Base-by-base conservation (phyloP, 2,797 vertebrate species). In the Eospalax fontanierii region DNA sequence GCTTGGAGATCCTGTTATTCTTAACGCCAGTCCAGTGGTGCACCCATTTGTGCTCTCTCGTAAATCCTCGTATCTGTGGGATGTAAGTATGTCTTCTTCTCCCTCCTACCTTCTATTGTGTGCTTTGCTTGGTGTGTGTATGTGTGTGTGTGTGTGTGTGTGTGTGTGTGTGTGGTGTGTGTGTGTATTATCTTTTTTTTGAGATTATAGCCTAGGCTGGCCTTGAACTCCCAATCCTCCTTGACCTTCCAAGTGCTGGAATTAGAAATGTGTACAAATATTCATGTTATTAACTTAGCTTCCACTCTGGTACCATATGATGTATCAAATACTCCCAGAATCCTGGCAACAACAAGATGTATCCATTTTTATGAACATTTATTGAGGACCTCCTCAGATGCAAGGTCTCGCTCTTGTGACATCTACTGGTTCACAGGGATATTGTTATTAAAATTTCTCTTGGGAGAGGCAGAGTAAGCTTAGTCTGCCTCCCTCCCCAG, bases 41-140 rank as follows among this genome's bases (percentile, higher is more conserved):
- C 96, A 97, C 54, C 97, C 95, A 0, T 98, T 98, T 85, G 68
- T 87, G 35, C 88, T 98, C 33, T 91, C 94, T 85, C 81, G 1
- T 1, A 97, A 92, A 95, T 78, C 38, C 6, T 16, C 71, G n/a
- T 65, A 94, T 73, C 81, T 79, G 30, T 97, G 97, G 97, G 95
- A 97, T 46, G 97, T 98, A 96, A 89, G 96, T 96, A 90, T 68
- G 0, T 22, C n/a, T 0, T 46, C 50, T 18, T 74, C 30, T 65
- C 10, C 1, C 0, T 90, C 59, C 79, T 91, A 28, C 11, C 22
- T 65, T 76, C 66, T 79, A 22, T 15, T 50, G 22, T 43, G 50
- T 63, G 0, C 8, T 14, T 86, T 35, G 46, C 68, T 54, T 71
- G 33, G 12, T 16, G 21, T 70, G 4, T 84, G 40, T 85, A 7